These are phyloP conservation scores for Anolis carolinensis DNA, from an alignment of 2,113 vertebrate genomes.

Conservation along the genomic window DNA sequence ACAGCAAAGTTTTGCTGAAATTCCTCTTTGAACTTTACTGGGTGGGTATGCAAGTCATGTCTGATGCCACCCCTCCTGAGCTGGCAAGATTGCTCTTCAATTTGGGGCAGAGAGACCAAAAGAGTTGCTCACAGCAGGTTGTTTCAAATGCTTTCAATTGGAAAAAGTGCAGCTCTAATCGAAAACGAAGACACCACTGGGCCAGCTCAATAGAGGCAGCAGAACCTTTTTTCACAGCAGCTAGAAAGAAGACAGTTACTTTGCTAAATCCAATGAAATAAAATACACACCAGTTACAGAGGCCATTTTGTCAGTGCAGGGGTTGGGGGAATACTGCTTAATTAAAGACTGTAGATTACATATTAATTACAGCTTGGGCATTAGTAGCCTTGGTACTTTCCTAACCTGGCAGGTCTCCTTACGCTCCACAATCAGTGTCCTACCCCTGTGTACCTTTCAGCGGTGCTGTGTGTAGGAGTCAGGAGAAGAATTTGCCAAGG, in stretches of 20 bases:
- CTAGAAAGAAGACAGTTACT: background rate
- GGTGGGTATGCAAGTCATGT: background rate
- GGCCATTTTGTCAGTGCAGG: conserved; percentile 46
- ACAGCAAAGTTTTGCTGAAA: background rate
- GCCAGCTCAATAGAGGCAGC: background rate
- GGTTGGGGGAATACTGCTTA: conserved; percentile 48
- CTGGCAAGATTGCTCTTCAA: background rate
- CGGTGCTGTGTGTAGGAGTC: conserved; percentile 57
- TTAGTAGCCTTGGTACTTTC: background rate
- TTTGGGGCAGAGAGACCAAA: background rate
- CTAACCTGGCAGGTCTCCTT: background rate
- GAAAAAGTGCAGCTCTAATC: background rate
- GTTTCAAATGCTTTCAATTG: background rate
- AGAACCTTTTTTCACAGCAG: background rate
- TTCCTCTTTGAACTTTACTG: background rate
- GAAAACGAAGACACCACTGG: background rate
- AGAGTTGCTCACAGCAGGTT: background rate
- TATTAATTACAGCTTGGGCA: conserved; percentile 42
- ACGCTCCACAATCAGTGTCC: conserved; percentile 11
- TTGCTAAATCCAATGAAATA: conserved; percentile 30
- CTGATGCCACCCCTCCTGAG: background rate
- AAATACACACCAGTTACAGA: conserved; percentile 33
- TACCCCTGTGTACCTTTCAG: conserved; percentile 48
- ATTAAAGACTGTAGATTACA: conserved; percentile 32
- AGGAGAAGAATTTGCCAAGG: conserved; percentile 48